Base-by-base conservation (phyloP, 2,888 invertebrate species). In the Craniophora ligustri region DNA sequence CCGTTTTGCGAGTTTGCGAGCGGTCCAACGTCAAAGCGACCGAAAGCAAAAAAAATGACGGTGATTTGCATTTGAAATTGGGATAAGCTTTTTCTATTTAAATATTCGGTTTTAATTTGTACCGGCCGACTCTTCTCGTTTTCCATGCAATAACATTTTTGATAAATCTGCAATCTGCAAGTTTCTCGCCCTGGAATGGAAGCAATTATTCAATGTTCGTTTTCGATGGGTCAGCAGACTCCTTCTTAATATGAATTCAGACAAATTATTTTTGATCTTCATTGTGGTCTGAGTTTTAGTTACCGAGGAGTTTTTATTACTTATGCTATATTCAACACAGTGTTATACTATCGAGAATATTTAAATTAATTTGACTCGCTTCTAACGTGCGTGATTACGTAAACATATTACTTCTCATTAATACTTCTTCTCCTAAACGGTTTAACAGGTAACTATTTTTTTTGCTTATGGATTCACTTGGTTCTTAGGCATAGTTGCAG, bases 1-100 rank as follows among this genome's bases (percentile, higher is more conserved):
- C 67, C 65, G 78, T 80, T 84, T 80, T 72, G 67, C 49, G 41
- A 73, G 67, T 81, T 81, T 73, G 58, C 40, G 48, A 73, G 57
- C 59, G 62, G 68, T 36, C 26, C 61, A 54, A 63, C 57, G 50
- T 64, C 58, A 69, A 67, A 75, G 67, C 39, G 54, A 65, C 35
- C 49, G 50, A 61, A 53, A 61, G 31, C 14, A 35, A 49, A 60
- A 67, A 72, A 71, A 56, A 40, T 54, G 16, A 62, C 40, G 36
- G 49, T 55, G 48, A 73, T 74, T 74, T 75, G 62, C 70, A 75
- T 73, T 67, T 41, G 40, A 53, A 67, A 74, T 74, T 74, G 57
- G 63, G 60, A 59, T 67, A 51, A 56, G 48, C 56, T 55, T 72
- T 63, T 58, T 50, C 48, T 21, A 62, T 72, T 58, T 50, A 44